Evolutionary conservation across 2,113 vertebrate genomes (phyloP), one percentile per base, ranked within the genome.

Genomic region (Steatornis caripensis): DNA sequence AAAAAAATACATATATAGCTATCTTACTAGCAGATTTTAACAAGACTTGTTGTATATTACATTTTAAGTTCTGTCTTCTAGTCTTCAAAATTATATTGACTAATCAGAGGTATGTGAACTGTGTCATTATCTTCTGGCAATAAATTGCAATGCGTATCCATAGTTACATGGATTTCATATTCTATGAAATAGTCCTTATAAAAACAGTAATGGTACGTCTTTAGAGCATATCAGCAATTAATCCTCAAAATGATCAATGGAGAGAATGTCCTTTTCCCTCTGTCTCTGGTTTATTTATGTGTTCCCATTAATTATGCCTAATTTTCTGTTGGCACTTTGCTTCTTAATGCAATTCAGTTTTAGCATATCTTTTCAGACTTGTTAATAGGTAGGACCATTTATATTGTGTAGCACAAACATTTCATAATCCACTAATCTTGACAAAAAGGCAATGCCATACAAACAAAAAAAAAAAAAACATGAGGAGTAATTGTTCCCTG

Each of bases 391-490:
- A 95, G 82, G 66, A 91, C 96, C 97, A 98, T 98, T 98, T 99
- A 98, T 98, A 98, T 98, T 98, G 94, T 98, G 97, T 97, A 98
- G 98, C 98, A 98, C 98, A 98, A 98, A 99, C 98, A 98, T 98
- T 98, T 99, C 98, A 98, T 98, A 98, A 98, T 97, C 98, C 97
- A 98, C 97, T 97, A 98, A 98, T 99, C 98, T 97, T 98, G 98
- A 98, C 98, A 98, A 98, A 99, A 98, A 98, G 97, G 97, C 98
- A 98, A 98, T 97, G 98, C 97, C 98, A 98, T 97, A 93, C 95
- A 97, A 96, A 99, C 99, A 98, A 98, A 99, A 71, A 99, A 98
- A 98, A 49, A n/a, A n/a, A n/a, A n/a, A n/a, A n/a, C 92, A 99
- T 98, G 98, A 98, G 98, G 97, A 98, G 95, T 99, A 98, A 99